A percentile compares a stretch with the other conserved stretches of the same genome.
These are phyloP conservation scores for Anser cygnoides DNA, from an alignment of 2,113 vertebrate species.

Conservation along the genomic window DNA sequence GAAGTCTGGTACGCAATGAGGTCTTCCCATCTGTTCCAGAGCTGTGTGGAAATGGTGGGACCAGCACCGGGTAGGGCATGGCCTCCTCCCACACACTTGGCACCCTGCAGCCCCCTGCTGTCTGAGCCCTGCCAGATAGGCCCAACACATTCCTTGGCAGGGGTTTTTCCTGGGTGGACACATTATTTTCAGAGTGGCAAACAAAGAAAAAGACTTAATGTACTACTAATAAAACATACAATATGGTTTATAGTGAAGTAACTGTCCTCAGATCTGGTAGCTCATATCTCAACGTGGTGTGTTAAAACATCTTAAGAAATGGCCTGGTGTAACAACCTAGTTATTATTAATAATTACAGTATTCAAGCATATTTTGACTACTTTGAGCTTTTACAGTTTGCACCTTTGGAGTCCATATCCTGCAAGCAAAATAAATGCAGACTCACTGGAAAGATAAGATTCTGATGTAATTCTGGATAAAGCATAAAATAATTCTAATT, in stretches of 20 bases:
- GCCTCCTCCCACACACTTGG: neutral
- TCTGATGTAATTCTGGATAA: neutral
- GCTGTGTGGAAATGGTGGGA: neutral
- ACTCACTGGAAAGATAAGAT: neutral
- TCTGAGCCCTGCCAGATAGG: neutral
- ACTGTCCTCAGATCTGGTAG: neutral
- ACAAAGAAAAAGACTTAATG: neutral
- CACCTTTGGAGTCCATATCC: neutral
- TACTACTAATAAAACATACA: neutral
- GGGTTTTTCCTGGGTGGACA: neutral
- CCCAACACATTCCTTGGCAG: neutral
- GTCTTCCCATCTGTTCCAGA: neutral
- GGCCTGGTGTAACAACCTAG: neutral
- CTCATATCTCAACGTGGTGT: neutral
- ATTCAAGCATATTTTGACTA: neutral
- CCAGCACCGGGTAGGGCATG: accelerated
- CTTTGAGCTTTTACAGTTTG: neutral
- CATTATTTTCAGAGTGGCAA: neutral
- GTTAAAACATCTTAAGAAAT: neutral
- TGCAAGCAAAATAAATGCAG: neutral
- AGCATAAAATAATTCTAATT: neutral
- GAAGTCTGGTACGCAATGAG: neutral
- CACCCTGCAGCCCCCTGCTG: neutral
- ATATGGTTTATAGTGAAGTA: neutral
- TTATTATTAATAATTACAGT: neutral